phyloP scores from a whole-genome alignment of 2,113 vertebrate species.

The Anarhynchus alexandrinus region DNA sequence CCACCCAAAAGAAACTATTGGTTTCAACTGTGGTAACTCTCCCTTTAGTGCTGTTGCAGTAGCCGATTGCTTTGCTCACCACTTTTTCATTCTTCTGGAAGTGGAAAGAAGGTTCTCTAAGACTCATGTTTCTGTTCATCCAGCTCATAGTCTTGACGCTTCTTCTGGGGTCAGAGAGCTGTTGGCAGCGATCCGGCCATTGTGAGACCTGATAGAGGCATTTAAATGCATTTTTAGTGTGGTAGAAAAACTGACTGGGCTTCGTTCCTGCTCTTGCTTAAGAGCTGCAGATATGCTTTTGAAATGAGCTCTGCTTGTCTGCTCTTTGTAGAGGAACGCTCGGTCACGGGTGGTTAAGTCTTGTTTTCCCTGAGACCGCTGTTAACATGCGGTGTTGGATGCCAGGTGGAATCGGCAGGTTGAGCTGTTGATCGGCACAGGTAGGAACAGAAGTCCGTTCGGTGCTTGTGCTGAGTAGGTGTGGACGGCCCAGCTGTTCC shows the following conservation, averaged over 20 bases:
- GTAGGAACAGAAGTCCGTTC: background rate
- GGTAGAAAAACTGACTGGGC: background rate
- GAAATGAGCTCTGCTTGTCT: background rate
- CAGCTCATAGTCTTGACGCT: background rate
- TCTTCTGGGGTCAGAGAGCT: background rate
- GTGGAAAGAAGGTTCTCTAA: background rate
- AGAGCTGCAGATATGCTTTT: background rate
- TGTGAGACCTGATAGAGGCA: background rate
- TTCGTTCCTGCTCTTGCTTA: background rate
- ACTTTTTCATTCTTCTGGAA: background rate
- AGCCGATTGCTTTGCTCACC: background rate
- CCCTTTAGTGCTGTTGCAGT: background rate
- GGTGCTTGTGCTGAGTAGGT: background rate
- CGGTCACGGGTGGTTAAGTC: background rate
- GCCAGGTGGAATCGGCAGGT: background rate
- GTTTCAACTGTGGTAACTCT: background rate
- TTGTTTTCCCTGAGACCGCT: background rate
- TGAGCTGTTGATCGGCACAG: background rate
- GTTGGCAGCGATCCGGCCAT: background rate
- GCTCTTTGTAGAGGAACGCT: background rate
- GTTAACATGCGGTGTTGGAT: rapidly evolving
- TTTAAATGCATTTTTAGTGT: background rate
- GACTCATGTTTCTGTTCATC: rapidly evolving
- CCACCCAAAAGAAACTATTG: background rate
- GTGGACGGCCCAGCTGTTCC: background rate